Evolutionary conservation across 2,113 vertebrate species (phyloP), one percentile per base, ranked within the genome.

Genomic region (Suricata suricatta): DNA sequence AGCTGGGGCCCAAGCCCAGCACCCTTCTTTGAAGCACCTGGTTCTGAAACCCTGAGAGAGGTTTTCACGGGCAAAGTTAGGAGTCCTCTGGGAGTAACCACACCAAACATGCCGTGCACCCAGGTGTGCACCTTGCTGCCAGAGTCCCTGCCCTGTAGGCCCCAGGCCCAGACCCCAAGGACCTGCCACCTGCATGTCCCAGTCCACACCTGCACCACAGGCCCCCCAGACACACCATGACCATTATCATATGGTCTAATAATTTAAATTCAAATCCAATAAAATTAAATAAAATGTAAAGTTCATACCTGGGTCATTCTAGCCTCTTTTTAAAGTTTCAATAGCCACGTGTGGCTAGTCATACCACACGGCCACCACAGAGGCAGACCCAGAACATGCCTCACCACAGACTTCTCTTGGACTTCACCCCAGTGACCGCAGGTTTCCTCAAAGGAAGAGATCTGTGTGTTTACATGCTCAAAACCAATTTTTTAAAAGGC

Each of bases 141-240:
- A 3, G 33, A 52, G 31, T 50, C 63, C 21, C 89, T 12, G 47
- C 47, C 64, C n/a, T 71, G 23, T 11, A 27, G 69, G 33, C 33
- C 74, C 72, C 44, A 38, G 27, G 82, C 16, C 23, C 31, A 41
- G 17, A 31, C 4, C 23, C 14, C 25, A 21, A 82, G 23, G 5
- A 33, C 44, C 41, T 7, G 0, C 2, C 0, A 0, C 27, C 27
- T 8, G 27, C 63, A 44, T 12, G 7, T 12, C 5, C 16, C 1
- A 1, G 25, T n/a, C 52, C 74, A 84, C 14, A 6, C 3, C 72
- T 27, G 1, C 7, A 23, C 17, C 14, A 19, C 1, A 21, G 8
- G 11, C 52, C 31, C 31, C 16, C 52, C 47, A 10, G 47, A 27
- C 3, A 2, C 31, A 27, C 9, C 57, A 57, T 44, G 7, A 33